Base-by-base conservation (phyloP, 2,797 vertebrate species). In the Sternotherus odoratus region DNA sequence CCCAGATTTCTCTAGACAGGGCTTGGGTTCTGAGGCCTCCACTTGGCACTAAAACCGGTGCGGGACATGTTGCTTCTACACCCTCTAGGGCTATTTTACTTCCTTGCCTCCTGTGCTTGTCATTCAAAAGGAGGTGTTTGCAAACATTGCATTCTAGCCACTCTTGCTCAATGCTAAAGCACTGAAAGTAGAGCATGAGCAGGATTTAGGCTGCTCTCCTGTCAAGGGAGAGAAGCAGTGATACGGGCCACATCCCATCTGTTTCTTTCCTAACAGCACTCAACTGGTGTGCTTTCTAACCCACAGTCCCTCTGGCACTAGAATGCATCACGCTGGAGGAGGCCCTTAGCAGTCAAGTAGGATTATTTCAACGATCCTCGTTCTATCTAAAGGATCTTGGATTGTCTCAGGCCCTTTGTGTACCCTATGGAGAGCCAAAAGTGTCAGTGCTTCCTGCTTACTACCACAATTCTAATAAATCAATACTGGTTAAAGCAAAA, bases 391-490 rank as follows among this genome's bases (percentile, higher is more conserved):
- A 95, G 78, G 69, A 91, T 87, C 86, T 94, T 89, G 69, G 89
- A 88, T 75, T 94, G 89, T 86, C 89, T 94, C 93, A 86, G 90
- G 95, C 86, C 96, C 89, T 95, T 94, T 95, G 86, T 81, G 72
- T 87, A 90, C 92, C 78, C 78, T 80, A 24, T 39, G 57, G 90
- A 93, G 95, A 95, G 95, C 91, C 86, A 90, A 96, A 97, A 97
- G 96, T 95, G 94, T 96, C 96, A 96, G 96, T 97, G 96, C 95
- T 94, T 92, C 92, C 94, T 82, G 83, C 56, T 92, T 92, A 91
- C 83, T 19, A 7, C 69, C 39, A 57, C 43, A 72, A 63, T 56
- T 95, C 82, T 77, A 84, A 84, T 10, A 57, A 39, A 30, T 87
- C 87, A 95, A 96, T 83, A 36, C 77, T 13, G 8, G 77, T 30